A percentile compares a stretch with the other conserved stretches of the same genome.
phyloP scores from a whole-genome alignment of 2,113 vertebrate species.

The Gasterosteus nipponicus region DNA sequence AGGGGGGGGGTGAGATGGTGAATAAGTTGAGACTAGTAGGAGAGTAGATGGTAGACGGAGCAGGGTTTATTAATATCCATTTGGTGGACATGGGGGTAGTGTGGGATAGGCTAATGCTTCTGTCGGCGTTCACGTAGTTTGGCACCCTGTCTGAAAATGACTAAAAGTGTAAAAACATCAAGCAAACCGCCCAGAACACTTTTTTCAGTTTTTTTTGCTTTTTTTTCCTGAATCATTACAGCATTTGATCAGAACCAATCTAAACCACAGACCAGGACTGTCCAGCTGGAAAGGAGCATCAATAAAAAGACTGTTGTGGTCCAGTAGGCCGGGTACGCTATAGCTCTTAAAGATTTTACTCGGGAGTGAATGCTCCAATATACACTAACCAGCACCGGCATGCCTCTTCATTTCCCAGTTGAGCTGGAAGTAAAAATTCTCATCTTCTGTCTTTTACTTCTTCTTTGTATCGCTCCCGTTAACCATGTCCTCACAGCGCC shows the following conservation, averaged over 20 bases:
- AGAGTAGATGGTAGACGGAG: constrained; percentile 56
- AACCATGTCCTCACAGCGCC: constrained; percentile 18
- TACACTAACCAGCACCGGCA: constrained; percentile 38
- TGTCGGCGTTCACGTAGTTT: constrained; percentile 74
- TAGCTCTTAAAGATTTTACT: constrained; percentile 11
- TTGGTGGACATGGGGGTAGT: constrained; percentile 33
- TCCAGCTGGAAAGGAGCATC: neutral
- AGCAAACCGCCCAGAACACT: constrained; percentile 37
- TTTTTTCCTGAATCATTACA: constrained; percentile 33
- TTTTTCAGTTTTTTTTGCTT: constrained; percentile 18
- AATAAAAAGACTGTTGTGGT: neutral
- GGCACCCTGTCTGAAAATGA: constrained; percentile 66
- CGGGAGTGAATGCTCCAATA: constrained; percentile 26
- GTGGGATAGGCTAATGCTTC: constrained; percentile 72
- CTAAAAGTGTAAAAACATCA: constrained; percentile 66
- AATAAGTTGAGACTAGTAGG: constrained; percentile 53
- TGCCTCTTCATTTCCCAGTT: constrained; percentile 44
- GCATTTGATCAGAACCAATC: constrained; percentile 7
- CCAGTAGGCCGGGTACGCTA: neutral
- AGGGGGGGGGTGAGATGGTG: constrained; percentile 34
- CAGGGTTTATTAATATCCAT: constrained; percentile 78
- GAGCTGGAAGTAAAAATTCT: constrained; percentile 39
- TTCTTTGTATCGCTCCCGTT: constrained; percentile 11
- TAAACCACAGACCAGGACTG: constrained; percentile 14
- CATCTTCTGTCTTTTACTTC: constrained; percentile 30